Percentiles rank a stretch among this genome's conserved stretches.
Conservation (phyloP, 1,140 invertebrate species). For the Pseudachorutes palmiensis region DNA sequence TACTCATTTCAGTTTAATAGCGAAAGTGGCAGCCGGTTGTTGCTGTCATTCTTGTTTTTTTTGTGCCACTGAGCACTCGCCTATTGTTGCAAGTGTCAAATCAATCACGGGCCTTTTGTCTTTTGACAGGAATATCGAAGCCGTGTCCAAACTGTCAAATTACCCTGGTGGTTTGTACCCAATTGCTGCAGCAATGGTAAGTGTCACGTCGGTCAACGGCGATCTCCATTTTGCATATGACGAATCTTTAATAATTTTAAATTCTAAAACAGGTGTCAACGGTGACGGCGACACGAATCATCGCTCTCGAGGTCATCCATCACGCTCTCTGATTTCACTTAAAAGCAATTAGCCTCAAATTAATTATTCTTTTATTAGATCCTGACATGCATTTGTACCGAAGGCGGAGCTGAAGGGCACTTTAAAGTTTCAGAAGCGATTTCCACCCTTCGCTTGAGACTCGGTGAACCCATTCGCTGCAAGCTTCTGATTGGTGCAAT, state of each 20-base stretch:
- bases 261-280: no score
- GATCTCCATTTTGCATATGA: no score
- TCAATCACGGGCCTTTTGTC: no score
- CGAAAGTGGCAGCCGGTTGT: no score
- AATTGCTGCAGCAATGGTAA: slow-evolving; percentile 56
- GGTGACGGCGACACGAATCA: slow-evolving; percentile 67
- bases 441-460: slow-evolving; percentile 73
- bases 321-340: neutral
- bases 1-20: no score
- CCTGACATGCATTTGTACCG: slow-evolving; percentile 26
- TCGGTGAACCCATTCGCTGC: slow-evolving; percentile 85
- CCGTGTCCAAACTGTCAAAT: slow-evolving; percentile 60
- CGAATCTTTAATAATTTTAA: no score
- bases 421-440: slow-evolving; percentile 64
- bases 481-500: slow-evolving; percentile 81
- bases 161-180: slow-evolving; percentile 75
- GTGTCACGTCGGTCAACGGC: no score
- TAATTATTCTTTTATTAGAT: slow-evolving; percentile 18
- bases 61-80: no score
- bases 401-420: slow-evolving; percentile 31
- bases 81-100: no score
- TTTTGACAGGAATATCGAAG: slow-evolving; percentile 51
- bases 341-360: neutral
- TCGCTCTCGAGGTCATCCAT: slow-evolving; percentile 66
- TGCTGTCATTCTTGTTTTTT: no score